phyloP scores from a whole-genome alignment of 2,797 vertebrate genomes.

The Coregonus suidteri region DNA sequence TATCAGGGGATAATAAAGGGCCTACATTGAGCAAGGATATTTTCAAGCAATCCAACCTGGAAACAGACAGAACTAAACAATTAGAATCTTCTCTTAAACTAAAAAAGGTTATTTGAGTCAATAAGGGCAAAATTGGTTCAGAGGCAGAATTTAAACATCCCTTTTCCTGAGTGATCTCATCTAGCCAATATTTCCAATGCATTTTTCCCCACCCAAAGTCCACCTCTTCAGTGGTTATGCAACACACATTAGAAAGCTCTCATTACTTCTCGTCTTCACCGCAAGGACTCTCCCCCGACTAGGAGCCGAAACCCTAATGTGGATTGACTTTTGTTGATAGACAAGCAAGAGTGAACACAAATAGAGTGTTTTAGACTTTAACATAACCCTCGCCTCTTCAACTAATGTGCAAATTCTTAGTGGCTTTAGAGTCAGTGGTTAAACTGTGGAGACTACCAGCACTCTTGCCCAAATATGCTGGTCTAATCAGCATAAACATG shows the following conservation, averaged over 20 bases:
- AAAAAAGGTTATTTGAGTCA: neutral
- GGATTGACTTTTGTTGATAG: neutral
- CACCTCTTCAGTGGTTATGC: neutral
- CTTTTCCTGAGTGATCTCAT: neutral
- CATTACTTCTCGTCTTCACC: conserved; percentile 5
- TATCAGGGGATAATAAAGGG: neutral
- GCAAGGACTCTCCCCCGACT: conserved; percentile 6
- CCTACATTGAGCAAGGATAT: neutral
- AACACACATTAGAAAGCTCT: neutral
- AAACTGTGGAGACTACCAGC: conserved; percentile 23
- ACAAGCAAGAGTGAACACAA: neutral
- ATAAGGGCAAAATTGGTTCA: neutral
- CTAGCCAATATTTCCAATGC: neutral
- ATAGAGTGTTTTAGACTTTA: neutral
- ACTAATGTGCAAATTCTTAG: conserved; percentile 33
- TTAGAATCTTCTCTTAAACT: neutral
- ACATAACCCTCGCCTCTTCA: conserved; percentile 25
- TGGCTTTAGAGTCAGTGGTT: conserved; percentile 32
- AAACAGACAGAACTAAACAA: neutral
- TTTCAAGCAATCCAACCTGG: neutral
- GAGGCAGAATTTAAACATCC: neutral
- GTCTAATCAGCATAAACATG: conserved; percentile 17
- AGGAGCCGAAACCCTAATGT: neutral
- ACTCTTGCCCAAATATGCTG: conserved; percentile 20
- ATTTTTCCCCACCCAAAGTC: neutral